Base-by-base conservation (phyloP, 2,797 vertebrate species). In the Neosilurus hyrtlii region DNA sequence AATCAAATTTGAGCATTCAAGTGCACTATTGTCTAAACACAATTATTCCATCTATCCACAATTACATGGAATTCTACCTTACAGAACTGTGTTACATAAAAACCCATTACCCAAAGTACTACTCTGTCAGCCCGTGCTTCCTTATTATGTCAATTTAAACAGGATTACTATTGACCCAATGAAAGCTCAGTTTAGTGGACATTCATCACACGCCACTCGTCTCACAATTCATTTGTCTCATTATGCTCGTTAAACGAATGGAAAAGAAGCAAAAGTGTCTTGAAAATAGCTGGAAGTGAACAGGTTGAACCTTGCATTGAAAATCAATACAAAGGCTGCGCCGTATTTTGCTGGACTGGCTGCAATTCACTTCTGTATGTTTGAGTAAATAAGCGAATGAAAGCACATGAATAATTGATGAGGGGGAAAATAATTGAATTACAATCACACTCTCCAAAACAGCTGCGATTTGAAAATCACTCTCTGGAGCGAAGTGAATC, bases 371-470 rank as follows among this genome's bases (percentile, higher is more conserved):
- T 79, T 73, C 57, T 82, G 83, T 80, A 71, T 57, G 79, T 85
- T 81, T 80, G 78, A 86, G 85, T 84, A 87, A 89, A 87, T 87
- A 87, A 81, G 82, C 78, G 70, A 81, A 77, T 79, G 79, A 82
- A 71, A 85, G 77, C 54, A 79, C 85, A 84, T 88, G 81, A 82
- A 89, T 89, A 87, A 88, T 87, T 85, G 82, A 89, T 88, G 84
- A 88, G 87, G 49, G 22, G 49, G 80, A 79, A 86, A 83, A 87
- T 84, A 87, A 87, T 77, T 85, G 56, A 88, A 88, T 86, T 84
- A 76, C 83, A 83, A 80, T 86, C 83, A 76, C 73, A 82, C 70
- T 84, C 81, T 65, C 75, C 73, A 77, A 80, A 83, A 83, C 87
- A 85, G 81, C 83, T 85, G 87, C 51, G 79, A 86, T 79, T 86